phyloP scores from a whole-genome alignment of 2,888 invertebrate species.

The Alentia gelatinosa region DNA sequence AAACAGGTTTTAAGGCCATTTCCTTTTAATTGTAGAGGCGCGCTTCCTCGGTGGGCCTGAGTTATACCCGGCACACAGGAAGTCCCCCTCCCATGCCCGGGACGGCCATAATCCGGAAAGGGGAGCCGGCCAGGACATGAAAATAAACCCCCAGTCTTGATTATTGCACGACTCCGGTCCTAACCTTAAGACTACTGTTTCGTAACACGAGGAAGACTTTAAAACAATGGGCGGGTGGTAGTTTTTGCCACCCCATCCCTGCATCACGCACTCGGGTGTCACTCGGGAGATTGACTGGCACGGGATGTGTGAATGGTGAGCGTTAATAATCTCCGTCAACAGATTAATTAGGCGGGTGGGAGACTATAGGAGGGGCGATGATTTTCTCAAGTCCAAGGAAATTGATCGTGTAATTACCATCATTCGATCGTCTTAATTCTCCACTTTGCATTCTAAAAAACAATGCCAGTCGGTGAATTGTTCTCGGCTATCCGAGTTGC shows the following conservation, averaged over 20 bases:
- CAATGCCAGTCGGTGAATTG: background rate
- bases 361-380: background rate
- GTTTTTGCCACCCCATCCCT: background rate
- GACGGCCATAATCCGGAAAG: background rate
- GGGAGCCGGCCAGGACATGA: background rate
- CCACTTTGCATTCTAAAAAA: background rate
- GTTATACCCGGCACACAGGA: background rate
- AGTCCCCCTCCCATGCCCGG: background rate
- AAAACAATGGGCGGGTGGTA: background rate
- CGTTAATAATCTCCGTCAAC: background rate
- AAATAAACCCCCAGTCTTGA: background rate
- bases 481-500: background rate
- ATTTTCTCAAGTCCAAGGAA: conserved; percentile 19
- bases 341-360: background rate
- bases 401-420: conserved; percentile 21
- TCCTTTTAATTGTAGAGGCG: background rate
- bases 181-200: conserved; percentile 26
- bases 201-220: background rate
- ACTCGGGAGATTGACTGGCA: background rate
- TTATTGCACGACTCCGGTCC: background rate
- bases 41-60: background rate
- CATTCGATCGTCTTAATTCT: background rate
- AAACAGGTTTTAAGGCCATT: background rate
- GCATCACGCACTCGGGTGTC: background rate
- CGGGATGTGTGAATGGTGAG: background rate